These are phyloP conservation scores for Hipparchia semele DNA, from an alignment of 2,888 invertebrate species.

Conservation along the genomic window DNA sequence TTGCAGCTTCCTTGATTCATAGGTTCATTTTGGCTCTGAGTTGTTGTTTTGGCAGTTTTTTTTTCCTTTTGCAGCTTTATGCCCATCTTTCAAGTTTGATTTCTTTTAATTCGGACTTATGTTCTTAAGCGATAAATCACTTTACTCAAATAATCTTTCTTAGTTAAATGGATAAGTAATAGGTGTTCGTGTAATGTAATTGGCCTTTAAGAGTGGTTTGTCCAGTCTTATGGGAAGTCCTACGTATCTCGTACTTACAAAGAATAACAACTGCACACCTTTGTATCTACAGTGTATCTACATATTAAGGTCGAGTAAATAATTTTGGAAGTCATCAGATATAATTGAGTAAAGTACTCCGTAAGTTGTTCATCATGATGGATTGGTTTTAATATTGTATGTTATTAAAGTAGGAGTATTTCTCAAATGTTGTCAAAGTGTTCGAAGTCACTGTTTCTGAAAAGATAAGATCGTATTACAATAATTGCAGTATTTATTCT, in stretches of 20 bases:
- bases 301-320: neutral
- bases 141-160: neutral
- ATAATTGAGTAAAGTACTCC: slow-evolving; percentile 15
- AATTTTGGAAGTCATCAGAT: slow-evolving; percentile 6
- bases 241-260: slow-evolving; percentile 12
- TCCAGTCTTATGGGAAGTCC: slow-evolving; percentile 36
- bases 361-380: neutral
- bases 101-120: neutral
- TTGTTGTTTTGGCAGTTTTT: no score
- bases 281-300: neutral
- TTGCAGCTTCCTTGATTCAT: no score
- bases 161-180: no score
- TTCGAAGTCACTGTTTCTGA: neutral
- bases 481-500: neutral
- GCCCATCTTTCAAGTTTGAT: neutral
- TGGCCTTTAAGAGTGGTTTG: slow-evolving; percentile 30
- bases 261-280: slow-evolving; percentile 9
- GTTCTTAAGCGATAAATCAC: neutral
- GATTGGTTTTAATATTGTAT: neutral
- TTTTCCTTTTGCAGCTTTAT: no score
- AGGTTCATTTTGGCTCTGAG: no score
- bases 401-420: neutral
- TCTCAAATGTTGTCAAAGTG: no score
- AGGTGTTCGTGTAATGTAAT: slow-evolving; percentile 18
- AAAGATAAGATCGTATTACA: neutral